phyloP scores from a whole-genome alignment of 92 coral and sea anemone genomes.

The Actinostola sp. region DNA sequence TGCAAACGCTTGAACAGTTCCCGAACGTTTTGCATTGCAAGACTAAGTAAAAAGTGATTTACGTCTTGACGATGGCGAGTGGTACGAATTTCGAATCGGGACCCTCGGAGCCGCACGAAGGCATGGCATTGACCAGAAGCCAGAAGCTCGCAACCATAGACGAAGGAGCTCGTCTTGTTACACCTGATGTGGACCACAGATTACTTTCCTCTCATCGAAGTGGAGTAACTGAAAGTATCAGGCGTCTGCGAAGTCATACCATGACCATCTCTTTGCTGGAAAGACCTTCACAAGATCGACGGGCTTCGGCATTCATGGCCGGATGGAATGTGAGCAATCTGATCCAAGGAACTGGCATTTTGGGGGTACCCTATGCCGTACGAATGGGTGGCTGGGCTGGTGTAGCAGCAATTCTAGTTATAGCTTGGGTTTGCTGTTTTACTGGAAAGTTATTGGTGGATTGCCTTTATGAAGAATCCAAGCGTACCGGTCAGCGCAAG shows the following conservation, averaged over 20 bases:
- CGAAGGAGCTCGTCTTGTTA: constrained; percentile 63
- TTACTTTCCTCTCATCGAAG: not conserved
- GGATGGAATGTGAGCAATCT: constrained; percentile 94
- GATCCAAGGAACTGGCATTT: constrained; percentile 88
- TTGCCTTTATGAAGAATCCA: constrained; percentile 84
- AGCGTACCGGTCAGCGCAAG: constrained; percentile 75
- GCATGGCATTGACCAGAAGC: constrained; percentile 52
- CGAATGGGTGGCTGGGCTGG: constrained; percentile 93
- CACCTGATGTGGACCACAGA: constrained; percentile 24
- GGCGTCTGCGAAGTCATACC: constrained; percentile 63
- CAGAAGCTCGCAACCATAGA: constrained; percentile 16
- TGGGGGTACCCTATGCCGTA: constrained; percentile 89
- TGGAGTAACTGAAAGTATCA: constrained; percentile 64
- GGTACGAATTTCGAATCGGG: constrained; percentile 24
- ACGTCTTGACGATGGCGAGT: constrained; percentile 4
- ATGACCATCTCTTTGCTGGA: constrained; percentile 83
- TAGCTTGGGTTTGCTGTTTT: constrained; percentile 83
- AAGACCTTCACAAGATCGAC: constrained; percentile 80
- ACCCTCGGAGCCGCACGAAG: constrained; percentile 24
- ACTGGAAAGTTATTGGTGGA: constrained; percentile 90
- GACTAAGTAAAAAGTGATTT: too few relatives aligned
- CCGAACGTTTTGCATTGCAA: too few relatives aligned
- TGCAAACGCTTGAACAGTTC: too few relatives aligned
- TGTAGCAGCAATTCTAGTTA: constrained; percentile 66
- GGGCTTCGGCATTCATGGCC: constrained; percentile 86